phyloP scores from a whole-genome alignment of 2,888 invertebrate genomes.

The Nomada ferruginata region DNA sequence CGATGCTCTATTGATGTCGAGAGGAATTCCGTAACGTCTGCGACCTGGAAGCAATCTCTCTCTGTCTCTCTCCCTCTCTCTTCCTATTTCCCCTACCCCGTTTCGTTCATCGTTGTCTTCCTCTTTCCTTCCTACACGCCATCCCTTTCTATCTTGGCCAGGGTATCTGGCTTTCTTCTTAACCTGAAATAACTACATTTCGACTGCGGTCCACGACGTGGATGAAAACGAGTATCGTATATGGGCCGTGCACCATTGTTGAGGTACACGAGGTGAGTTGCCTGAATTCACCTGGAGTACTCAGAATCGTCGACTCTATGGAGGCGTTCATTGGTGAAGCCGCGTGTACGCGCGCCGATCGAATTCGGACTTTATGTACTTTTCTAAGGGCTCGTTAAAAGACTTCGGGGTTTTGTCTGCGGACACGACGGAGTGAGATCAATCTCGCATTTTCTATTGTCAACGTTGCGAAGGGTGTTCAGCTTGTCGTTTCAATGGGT shows the following conservation, averaged over 20 bases:
- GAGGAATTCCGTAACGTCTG: slow-evolving; percentile 75
- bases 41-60: slow-evolving; percentile 57
- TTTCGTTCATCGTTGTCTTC: slow-evolving; percentile 6
- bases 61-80: slow-evolving; percentile 26
- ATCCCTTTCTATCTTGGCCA: slow-evolving; percentile 1
- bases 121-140: background rate
- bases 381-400: slow-evolving; percentile 56
- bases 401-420: slow-evolving; percentile 61
- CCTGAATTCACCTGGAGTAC: slow-evolving; percentile 47
- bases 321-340: background rate
- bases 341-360: slow-evolving; percentile 28
- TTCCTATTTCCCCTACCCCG: background rate
- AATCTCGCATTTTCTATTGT: slow-evolving; percentile 66
- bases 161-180: slow-evolving; percentile 28
- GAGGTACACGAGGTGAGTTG: slow-evolving; percentile 35
- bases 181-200: slow-evolving; percentile 50
- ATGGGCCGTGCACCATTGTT: slow-evolving; percentile 36
- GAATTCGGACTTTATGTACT: slow-evolving; percentile 39
- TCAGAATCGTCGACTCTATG: slow-evolving; percentile 15
- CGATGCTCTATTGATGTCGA: slow-evolving; percentile 75
- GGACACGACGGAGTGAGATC: slow-evolving; percentile 56
- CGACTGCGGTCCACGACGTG: slow-evolving; percentile 29
- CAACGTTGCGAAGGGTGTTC: slow-evolving; percentile 41
- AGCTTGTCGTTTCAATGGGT: slow-evolving; percentile 48
- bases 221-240: slow-evolving; percentile 51